phyloP scores from a whole-genome alignment of 30 jellyfish, hydroid and myxozoan species.

The Rhopilema esculentum region DNA sequence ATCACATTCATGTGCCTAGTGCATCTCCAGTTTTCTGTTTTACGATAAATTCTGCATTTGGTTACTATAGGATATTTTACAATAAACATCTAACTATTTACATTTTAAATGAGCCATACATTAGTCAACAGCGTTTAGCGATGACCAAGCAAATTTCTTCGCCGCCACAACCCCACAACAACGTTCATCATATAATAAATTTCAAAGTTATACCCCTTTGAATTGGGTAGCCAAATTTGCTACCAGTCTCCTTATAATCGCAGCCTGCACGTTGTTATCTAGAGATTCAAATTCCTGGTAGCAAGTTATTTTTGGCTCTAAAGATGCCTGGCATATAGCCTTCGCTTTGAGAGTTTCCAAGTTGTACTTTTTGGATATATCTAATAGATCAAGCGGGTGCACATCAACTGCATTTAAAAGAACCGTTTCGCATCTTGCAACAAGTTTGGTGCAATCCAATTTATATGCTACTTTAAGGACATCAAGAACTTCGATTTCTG shows the following conservation, averaged over 20 bases:
- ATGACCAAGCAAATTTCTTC: no score
- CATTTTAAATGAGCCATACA: no score
- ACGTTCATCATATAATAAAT: no score
- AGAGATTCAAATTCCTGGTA: constrained; percentile 33
- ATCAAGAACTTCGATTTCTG: constrained; percentile 44
- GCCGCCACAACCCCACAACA: no score
- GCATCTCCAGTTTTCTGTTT: no score
- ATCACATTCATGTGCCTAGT: no score
- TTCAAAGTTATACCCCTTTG: no score
- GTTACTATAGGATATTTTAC: no score
- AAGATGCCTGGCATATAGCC: constrained; percentile 10
- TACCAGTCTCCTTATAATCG: constrained; percentile 9
- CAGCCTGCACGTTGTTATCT: not conserved
- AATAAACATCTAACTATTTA: no score
- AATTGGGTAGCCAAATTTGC: not conserved
- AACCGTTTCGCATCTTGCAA: constrained; percentile 6
- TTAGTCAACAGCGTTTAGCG: no score
- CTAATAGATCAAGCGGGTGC: constrained; percentile 49
- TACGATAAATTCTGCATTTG: no score
- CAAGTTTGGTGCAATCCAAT: constrained; percentile 24
- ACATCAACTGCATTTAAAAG: not conserved
- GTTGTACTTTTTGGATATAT: constrained; percentile 16
- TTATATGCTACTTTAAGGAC: constrained; percentile 13
- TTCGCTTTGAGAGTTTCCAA: not conserved
- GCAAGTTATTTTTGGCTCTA: not conserved